phyloP scores from a whole-genome alignment of 2,113 vertebrate genomes.

The Sapayoa aenigma region DNA sequence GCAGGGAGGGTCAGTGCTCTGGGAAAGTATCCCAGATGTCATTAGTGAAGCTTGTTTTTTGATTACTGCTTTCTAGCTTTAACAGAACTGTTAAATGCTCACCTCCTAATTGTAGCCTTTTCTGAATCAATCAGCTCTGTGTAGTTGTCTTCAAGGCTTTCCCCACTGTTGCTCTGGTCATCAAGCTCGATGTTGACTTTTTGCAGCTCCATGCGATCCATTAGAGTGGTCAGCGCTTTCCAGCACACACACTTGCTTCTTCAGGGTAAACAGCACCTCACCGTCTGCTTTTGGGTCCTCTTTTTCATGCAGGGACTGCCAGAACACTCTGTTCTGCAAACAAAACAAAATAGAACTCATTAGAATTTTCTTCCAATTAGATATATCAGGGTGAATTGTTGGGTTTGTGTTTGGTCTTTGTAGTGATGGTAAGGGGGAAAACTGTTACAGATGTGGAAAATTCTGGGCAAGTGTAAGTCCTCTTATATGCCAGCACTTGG shows the following conservation, averaged over 20 bases:
- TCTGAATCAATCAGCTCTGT: constrained; percentile 73
- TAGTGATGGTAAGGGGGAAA: background rate
- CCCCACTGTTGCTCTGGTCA: constrained; percentile 83
- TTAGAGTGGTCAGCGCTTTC: constrained; percentile 69
- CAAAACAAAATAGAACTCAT: constrained; percentile 56
- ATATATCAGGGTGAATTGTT: constrained; percentile 28
- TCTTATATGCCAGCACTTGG: background rate
- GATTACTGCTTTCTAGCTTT: background rate
- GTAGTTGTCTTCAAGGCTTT: constrained; percentile 84
- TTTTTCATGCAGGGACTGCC: constrained; percentile 33
- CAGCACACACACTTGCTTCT: constrained; percentile 34
- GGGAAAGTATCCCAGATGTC: background rate
- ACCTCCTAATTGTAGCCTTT: constrained; percentile 87
- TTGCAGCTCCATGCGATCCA: constrained; percentile 91
- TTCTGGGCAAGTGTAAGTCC: background rate
- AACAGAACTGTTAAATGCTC: background rate
- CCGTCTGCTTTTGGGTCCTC: constrained; percentile 39
- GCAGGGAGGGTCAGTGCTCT: background rate
- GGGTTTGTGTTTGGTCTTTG: constrained; percentile 16
- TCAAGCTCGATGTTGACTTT: constrained; percentile 86
- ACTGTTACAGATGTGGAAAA: constrained; percentile 3
- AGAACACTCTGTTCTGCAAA: constrained; percentile 77
- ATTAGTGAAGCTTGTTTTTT: background rate
- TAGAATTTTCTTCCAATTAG: constrained; percentile 62
- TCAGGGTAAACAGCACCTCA: constrained; percentile 70